Base-by-base conservation (phyloP, 2,888 invertebrate genomes). In the Caradrina clavipalpis region DNA sequence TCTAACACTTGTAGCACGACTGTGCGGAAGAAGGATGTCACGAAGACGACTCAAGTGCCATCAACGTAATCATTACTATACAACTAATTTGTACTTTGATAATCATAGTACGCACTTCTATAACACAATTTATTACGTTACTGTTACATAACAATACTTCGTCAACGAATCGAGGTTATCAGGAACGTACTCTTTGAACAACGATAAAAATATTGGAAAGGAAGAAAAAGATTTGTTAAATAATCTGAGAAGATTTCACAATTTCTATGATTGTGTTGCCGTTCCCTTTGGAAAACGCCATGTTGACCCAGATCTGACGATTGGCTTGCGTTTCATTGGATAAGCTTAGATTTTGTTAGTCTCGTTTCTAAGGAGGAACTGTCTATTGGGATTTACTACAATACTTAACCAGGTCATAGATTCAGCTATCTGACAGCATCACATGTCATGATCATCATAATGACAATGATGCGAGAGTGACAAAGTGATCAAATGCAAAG, bases 101-200 rank as follows among this genome's bases (percentile, higher is more conserved):
- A 75, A 78, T 60, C 49, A 49, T 47, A 70, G 35, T 63, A 78
- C 42, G 59, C 56, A 66, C 56, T 75, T 66, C 70, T 79, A 63
- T 71, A 67, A 31, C 47, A 78, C 61, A 71, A 67, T 79, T 78
- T 56, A 68, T 80, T 39, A 76, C 74, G 54, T 54, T 62, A 63
- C 57, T 61, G 67, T 80, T 83, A 75, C 54, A 73, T 81, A 83
- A 83, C 69, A 65, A 73, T 53, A 56, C 76, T 57, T 66, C 53
- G 65, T 62, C 72, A 76, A 76, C 59, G 68, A 77, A 82, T 67
- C 69, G 69, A 79, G 79, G 81, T 84, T 84, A 84, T 84, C 84
- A 73, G 69, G 21, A 58, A 68, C 61, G 51, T 61, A 62, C 10
- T 77, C 73, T 82, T 81, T 81, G 70, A 57, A 63, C 57, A 70